These are phyloP conservation scores for Lepus americanus DNA, from an alignment of 2,113 vertebrate genomes.

Conservation along the genomic window DNA sequence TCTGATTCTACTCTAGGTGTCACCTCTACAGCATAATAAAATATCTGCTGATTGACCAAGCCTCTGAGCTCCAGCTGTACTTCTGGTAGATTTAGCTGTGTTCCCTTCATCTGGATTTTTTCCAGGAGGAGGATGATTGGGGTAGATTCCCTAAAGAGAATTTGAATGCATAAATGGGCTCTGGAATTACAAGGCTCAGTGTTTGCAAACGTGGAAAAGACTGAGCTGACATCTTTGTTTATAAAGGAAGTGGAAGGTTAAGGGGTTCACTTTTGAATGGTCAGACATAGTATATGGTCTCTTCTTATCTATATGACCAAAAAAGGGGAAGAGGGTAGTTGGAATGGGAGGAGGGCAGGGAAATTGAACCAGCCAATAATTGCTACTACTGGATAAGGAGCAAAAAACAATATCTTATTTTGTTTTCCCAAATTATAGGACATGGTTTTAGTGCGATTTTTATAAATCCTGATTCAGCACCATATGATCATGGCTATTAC, in stretches of 20 bases:
- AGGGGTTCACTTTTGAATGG: constrained; percentile 56
- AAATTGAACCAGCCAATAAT: constrained; percentile 45
- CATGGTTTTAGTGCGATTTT: constrained; percentile 70
- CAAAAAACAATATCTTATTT: background rate
- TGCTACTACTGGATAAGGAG: constrained; percentile 48
- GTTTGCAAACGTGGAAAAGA: constrained; percentile 49
- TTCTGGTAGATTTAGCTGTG: background rate
- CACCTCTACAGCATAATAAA: constrained; percentile 1
- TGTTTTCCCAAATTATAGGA: constrained; percentile 65
- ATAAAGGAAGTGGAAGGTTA: constrained; percentile 41
- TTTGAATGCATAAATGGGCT: background rate
- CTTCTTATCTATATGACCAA: constrained; percentile 66
- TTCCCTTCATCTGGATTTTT: constrained; percentile 41
- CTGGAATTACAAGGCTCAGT: background rate
- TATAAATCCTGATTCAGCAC: constrained; percentile 66
- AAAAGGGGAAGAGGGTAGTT: constrained; percentile 67
- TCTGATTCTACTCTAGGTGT: background rate
- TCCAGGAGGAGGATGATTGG: constrained; percentile 7
- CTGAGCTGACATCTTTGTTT: constrained; percentile 54
- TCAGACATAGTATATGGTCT: background rate
- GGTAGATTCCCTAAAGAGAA: constrained; percentile 60
- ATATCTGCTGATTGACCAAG: constrained; percentile 41
- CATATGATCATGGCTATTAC: constrained; percentile 2
- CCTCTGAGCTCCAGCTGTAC: background rate
- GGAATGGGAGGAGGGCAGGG: background rate